Conservation (phyloP, 2,888 invertebrate genomes). For the Amblyjoppa fuscipennis region DNA sequence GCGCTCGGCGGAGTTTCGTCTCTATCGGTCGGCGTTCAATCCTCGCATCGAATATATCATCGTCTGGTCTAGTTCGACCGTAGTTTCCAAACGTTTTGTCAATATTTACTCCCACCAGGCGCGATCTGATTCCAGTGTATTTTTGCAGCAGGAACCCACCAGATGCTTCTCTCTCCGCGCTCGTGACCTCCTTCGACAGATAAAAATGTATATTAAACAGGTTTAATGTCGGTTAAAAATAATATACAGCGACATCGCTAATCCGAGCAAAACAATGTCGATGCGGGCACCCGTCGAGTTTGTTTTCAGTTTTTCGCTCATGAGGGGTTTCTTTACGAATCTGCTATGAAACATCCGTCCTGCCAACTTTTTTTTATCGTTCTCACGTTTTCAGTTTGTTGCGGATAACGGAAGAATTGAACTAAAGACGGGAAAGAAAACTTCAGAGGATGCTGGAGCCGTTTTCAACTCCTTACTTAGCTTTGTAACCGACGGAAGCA, state of each 20-base stretch:
- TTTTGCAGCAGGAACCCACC: conserved; percentile 37
- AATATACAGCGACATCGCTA: not conserved
- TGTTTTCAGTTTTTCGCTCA: not conserved
- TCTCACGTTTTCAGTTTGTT: too few species aligned
- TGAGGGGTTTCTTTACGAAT: not conserved
- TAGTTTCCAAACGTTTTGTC: conserved; percentile 47
- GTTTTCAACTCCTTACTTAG: too few species aligned
- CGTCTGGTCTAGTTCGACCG: not conserved
- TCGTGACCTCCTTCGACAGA: conserved; percentile 46
- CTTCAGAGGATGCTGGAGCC: too few species aligned
- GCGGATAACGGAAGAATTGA: too few species aligned
- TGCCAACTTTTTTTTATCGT: too few species aligned
- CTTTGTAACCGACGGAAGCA: too few species aligned
- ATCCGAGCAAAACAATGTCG: not conserved
- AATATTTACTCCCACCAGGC: conserved; percentile 45
- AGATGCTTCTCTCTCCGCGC: conserved; percentile 26
- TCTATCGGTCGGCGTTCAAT: not conserved
- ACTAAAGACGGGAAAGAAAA: too few species aligned
- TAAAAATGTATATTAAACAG: conserved; percentile 19
- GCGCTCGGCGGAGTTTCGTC: not conserved
- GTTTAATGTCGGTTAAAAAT: not conserved
- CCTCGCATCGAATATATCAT: conserved; percentile 9
- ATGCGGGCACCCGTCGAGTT: not conserved
- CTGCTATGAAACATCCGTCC: not conserved
- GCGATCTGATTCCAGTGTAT: conserved; percentile 45